These are phyloP conservation scores for Meiosimyza platycephala DNA, from an alignment of 2,888 invertebrate species.

Conservation along the genomic window DNA sequence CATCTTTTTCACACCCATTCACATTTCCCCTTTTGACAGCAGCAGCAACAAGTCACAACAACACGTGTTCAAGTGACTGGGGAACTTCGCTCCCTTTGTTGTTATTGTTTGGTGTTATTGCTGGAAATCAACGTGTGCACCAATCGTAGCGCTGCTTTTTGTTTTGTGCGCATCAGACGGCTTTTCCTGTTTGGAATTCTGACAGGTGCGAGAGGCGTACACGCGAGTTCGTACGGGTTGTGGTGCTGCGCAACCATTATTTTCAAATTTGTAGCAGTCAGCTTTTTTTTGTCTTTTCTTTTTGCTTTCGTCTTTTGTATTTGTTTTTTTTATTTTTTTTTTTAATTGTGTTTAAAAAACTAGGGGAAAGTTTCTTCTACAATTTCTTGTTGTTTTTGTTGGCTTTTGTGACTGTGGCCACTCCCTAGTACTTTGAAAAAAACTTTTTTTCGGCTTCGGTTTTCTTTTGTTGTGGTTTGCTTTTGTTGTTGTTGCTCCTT, in stretches of 20 bases:
- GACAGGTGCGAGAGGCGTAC: conserved; percentile 6
- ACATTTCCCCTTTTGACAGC: conserved; percentile 24
- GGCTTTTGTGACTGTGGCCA: conserved; percentile 35
- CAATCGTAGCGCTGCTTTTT: conserved; percentile 15
- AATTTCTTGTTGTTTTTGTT: conserved; percentile 2
- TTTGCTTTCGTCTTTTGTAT: neutral
- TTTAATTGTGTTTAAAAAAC: neutral
- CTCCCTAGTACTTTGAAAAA: conserved; percentile 56
- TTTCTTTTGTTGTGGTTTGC: conserved; percentile 29
- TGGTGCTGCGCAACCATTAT: conserved; percentile 23
- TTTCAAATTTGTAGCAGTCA: conserved; percentile 1
- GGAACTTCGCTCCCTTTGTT: neutral
- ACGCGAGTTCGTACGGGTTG: neutral
- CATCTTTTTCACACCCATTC: conserved; percentile 1
- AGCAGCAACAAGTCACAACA: conserved; percentile 28
- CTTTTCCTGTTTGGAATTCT: conserved; percentile 14
- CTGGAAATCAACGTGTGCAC: conserved; percentile 8
- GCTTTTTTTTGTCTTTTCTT: conserved; percentile 7
- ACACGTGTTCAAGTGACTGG: conserved; percentile 16
- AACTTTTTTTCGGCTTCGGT: conserved; percentile 30
- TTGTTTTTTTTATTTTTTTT: neutral
- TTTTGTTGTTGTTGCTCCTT: conserved; percentile 25
- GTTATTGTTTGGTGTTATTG: neutral
- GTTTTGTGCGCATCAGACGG: neutral
- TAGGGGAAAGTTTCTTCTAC: too few species aligned